Conservation (phyloP, 2,113 vertebrate genomes). For the Perca fluviatilis region DNA sequence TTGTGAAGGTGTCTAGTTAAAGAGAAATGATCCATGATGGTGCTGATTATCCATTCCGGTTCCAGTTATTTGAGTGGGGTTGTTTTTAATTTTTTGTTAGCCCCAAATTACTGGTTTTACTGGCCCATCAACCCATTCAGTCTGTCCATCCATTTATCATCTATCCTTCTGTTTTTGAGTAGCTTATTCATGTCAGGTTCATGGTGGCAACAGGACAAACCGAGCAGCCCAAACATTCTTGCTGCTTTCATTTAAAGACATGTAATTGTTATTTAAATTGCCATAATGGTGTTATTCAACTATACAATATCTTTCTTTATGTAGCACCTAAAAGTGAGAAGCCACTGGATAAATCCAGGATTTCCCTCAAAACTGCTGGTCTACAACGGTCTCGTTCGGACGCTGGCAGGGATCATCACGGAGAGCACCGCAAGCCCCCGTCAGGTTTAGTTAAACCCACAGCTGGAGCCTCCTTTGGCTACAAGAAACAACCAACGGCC, state of each 20-base stretch:
- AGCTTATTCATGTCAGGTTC: not conserved
- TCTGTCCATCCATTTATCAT: not conserved
- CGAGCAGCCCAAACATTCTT: not conserved
- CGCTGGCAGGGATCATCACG: slow-evolving; percentile 90
- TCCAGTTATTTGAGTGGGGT: not conserved
- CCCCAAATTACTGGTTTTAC: not conserved
- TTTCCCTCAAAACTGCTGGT: slow-evolving; percentile 88
- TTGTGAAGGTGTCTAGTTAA: slow-evolving; percentile 13
- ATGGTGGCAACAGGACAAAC: not conserved
- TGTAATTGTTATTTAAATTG: not conserved
- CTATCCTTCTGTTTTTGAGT: not conserved
- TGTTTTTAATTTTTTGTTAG: not conserved
- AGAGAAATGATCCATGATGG: slow-evolving; percentile 11
- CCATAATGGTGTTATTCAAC: not conserved
- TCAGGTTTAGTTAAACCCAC: slow-evolving; percentile 92
- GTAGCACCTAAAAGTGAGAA: slow-evolving; percentile 90
- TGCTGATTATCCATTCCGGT: slow-evolving; percentile 5
- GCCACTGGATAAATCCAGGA: slow-evolving; percentile 91
- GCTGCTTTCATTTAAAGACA: not conserved
- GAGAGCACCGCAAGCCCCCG: slow-evolving; percentile 93
- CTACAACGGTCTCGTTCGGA: slow-evolving; percentile 96
- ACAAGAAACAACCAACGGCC: slow-evolving; percentile 90
- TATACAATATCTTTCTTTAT: not conserved
- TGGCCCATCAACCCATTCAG: not conserved
- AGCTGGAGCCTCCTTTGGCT: slow-evolving; percentile 91